Percentiles rank a stretch among this genome's conserved stretches.
Evolutionary conservation across 2,113 vertebrate species (phyloP).

Genomic region (Rhegmatorhina hoffmannsi): DNA sequence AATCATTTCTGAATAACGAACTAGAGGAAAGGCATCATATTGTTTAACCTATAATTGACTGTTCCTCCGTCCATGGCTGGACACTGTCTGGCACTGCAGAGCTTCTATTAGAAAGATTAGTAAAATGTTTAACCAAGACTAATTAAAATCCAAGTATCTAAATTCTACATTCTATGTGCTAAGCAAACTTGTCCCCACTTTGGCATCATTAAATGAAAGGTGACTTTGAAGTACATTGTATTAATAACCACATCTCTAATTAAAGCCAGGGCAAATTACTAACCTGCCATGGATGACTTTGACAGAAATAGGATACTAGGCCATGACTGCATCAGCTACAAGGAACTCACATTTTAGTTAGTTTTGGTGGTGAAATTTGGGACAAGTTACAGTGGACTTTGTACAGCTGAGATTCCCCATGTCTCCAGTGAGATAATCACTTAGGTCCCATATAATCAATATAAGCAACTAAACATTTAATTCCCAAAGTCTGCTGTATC

Average conservation of each 20-base stretch:
- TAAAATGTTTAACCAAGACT: constrained; percentile 45
- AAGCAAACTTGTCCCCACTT: constrained; percentile 33
- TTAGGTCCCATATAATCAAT: not conserved
- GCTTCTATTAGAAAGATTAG: not conserved
- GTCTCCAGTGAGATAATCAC: not conserved
- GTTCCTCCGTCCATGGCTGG: not conserved
- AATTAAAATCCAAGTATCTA: constrained; percentile 23
- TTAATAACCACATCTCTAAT: constrained; percentile 69
- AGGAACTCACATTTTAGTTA: constrained; percentile 48
- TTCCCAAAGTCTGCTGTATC: not conserved
- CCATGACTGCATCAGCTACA: not conserved
- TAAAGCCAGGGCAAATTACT: constrained; percentile 60
- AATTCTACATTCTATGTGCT: not conserved
- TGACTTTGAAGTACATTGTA: constrained; percentile 61
- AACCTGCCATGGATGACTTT: constrained; percentile 60
- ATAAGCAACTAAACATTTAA: not conserved
- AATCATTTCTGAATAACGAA: not conserved
- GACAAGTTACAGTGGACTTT: not conserved
- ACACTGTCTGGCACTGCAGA: not conserved
- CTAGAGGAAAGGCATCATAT: not conserved
- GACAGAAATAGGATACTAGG: constrained; percentile 63
- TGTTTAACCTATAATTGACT: not conserved
- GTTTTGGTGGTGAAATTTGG: constrained; percentile 39
- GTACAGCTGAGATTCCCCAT: not conserved
- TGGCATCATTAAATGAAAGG: constrained; percentile 53